Evolutionary conservation across 2,797 vertebrate genomes (phyloP).

Genomic region (Poeciliopsis presidionis): DNA sequence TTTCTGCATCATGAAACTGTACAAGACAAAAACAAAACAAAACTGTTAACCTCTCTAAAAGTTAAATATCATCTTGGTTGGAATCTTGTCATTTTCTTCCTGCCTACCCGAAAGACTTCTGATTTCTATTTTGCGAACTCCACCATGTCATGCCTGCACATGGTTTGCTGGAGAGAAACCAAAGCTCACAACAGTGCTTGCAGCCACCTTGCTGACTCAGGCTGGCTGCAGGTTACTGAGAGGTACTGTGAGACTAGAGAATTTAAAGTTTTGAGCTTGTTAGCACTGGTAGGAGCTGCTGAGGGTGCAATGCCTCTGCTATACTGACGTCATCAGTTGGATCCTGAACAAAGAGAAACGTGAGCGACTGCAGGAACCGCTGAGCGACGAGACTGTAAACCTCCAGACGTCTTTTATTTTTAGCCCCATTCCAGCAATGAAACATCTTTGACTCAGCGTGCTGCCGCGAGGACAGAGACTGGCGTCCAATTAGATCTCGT

Average conservation of each 20-base stretch:
- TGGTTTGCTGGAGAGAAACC: not conserved
- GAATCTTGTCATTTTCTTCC: not conserved
- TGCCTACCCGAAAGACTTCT: not conserved
- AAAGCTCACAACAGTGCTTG: not conserved
- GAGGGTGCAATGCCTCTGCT: not conserved
- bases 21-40: not conserved
- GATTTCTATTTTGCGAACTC: not conserved
- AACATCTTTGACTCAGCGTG: constrained; percentile 13
- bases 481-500: not conserved
- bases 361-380: not conserved
- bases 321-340: not conserved
- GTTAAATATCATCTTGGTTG: not conserved
- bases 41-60: not conserved
- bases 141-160: not conserved
- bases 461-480: constrained; percentile 8
- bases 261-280: not conserved
- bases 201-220: constrained; percentile 3
- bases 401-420: constrained; percentile 19
- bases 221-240: not conserved
- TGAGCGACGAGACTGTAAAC: not conserved
- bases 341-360: constrained; percentile 1
- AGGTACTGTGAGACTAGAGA: not conserved
- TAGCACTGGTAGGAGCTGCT: not conserved
- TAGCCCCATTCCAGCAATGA: constrained; percentile 9
- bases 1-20: not conserved